Evolutionary conservation across 1,140 invertebrate genomes (phyloP).

Genomic region (Oryctes rhinoceros): DNA sequence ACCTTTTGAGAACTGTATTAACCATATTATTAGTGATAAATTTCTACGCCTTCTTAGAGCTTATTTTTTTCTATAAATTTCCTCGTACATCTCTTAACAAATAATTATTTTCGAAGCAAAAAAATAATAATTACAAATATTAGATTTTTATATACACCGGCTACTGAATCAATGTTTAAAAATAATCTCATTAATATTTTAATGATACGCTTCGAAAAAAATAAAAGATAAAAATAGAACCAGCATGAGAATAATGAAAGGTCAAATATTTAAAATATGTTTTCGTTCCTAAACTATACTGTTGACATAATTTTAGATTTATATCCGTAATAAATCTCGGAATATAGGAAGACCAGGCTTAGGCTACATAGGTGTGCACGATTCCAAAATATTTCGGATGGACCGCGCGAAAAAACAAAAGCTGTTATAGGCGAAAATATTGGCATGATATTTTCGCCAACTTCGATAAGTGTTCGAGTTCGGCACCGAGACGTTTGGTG

Average conservation of each 20-base stretch:
- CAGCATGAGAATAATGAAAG: conserved; percentile 30
- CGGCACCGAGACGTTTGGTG: neutral
- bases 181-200: conserved; percentile 31
- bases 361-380: neutral
- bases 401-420: conserved; percentile 15
- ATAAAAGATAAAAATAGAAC: neutral
- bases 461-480: neutral
- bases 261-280: conserved; percentile 19
- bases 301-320: conserved; percentile 25
- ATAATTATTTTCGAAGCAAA: too few species aligned
- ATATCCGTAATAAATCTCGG: conserved; percentile 27
- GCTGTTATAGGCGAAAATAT: conserved; percentile 2
- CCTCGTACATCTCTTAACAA: too few species aligned
- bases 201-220: conserved; percentile 24
- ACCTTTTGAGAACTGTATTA: too few species aligned
- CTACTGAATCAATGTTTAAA: conserved; percentile 20
- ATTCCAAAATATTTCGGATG: conserved; percentile 6
- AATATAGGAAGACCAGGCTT: neutral
- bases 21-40: too few species aligned
- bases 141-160: neutral
- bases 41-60: too few species aligned
- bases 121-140: too few species aligned
- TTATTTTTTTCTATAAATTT: too few species aligned
- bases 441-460: neutral
- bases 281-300: conserved; percentile 20